A percentile compares a stretch with the other conserved stretches of the same genome.
phyloP scores from a whole-genome alignment of 2,888 invertebrate species.

The Caenorhabditis macrosperma region DNA sequence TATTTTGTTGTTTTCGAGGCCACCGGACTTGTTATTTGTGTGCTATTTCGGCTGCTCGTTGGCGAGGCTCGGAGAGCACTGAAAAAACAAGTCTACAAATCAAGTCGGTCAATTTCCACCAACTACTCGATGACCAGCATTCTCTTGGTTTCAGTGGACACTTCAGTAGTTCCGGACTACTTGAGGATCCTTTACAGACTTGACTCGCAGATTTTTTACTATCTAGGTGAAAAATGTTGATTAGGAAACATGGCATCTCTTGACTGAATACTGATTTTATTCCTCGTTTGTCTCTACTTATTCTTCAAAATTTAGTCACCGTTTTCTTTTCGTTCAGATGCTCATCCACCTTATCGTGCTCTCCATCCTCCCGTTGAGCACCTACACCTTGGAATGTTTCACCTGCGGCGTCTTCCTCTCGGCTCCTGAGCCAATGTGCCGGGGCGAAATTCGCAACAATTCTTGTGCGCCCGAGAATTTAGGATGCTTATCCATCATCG shows the following conservation, averaged over 20 bases:
- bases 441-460: slow-evolving; percentile 55
- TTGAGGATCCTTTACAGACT: too few species aligned
- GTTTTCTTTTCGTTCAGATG: too few species aligned
- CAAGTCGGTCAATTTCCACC: slow-evolving; percentile 6
- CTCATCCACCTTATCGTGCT: not conserved
- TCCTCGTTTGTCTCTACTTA: too few species aligned
- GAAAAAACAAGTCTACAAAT: slow-evolving; percentile 14
- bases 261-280: too few species aligned
- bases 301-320: too few species aligned
- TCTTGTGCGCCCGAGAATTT: slow-evolving; percentile 61
- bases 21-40: not conserved
- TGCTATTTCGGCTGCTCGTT: not conserved
- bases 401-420: slow-evolving; percentile 65
- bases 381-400: slow-evolving; percentile 49
- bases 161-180: not conserved
- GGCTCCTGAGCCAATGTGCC: slow-evolving; percentile 58
- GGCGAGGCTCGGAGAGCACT: not conserved
- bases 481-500: slow-evolving; percentile 62
- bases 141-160: too few species aligned
- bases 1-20: not conserved
- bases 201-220: too few species aligned
- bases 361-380: not conserved
- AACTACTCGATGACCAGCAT: too few species aligned
- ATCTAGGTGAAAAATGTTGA: too few species aligned
- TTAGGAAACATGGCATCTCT: too few species aligned